These are phyloP conservation scores for Dicranocentrus wangi DNA, from an alignment of 2,888 invertebrate species.

Conservation along the genomic window DNA sequence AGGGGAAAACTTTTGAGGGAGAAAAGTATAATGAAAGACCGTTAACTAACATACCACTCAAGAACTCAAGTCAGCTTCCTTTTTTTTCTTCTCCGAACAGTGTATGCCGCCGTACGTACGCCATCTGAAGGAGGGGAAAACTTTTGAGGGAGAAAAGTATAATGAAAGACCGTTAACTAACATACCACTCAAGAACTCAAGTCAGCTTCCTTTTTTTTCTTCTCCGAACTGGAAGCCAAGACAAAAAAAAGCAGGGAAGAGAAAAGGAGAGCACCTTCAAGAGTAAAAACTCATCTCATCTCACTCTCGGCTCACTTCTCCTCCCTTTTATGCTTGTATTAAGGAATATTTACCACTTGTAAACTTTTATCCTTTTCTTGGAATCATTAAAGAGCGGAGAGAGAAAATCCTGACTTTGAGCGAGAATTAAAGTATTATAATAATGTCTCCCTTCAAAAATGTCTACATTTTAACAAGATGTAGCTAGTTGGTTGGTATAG, in stretches of 20 bases:
- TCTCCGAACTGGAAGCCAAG: not conserved
- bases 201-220: no score
- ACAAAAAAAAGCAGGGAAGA: conserved; percentile 12
- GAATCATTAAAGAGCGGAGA: conserved; percentile 4
- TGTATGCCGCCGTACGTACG: no score
- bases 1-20: not conserved
- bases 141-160: not conserved
- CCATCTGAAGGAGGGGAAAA: not conserved
- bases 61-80: not conserved
- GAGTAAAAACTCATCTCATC: no score
- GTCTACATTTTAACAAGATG: no score
- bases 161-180: conserved; percentile 54
- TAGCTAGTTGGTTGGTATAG: no score
- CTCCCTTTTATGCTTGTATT: no score
- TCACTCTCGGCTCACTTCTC: no score
- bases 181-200: not conserved
- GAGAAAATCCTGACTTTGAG: not conserved
- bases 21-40: conserved; percentile 38
- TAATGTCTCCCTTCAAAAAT: no score
- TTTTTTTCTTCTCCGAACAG: not conserved
- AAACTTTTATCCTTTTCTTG: not conserved
- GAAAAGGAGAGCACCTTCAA: conserved; percentile 1
- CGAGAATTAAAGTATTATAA: no score
- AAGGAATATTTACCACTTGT: no score
- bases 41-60: conserved; percentile 38